Base-by-base conservation (phyloP, 2,113 vertebrate species). In the Prunella himalayana region DNA sequence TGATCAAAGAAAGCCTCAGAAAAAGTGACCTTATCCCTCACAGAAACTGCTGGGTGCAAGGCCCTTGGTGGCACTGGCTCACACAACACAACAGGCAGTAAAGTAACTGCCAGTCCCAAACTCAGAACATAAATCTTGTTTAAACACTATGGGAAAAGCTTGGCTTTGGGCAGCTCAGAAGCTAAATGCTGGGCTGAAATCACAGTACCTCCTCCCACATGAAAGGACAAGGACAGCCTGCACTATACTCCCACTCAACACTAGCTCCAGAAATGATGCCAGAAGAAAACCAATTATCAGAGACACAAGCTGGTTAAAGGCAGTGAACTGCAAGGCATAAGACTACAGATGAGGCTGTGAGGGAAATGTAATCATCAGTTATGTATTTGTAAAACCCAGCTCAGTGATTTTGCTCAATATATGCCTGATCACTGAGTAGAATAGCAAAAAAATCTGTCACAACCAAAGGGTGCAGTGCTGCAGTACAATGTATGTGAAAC, bases 211-310 rank as follows among this genome's bases (percentile, higher is more conserved):
- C 41, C 33, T 95, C 77, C 61, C 54, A 83, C 79, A 73, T 88
- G 47, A 93, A 94, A 89, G 60, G 54, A 92, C 42, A 88, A 80
- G 54, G 91, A 76, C 75, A 91, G 78, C 30, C 84, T 92, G 76
- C 49, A 30, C 39, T 54, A 25, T 59, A 73, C 45, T 91, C 66
- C 37, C 73, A 61, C 71, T 81, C 71, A 71, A 88, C 51, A 37
- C 41, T 78, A 68, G 45, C 42, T 86, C 44, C 54, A 88, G 54
- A 82, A 19, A 64, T 2, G 12, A 79, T 57, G 57, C 41, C 84
- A 80, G 85, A 91, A 73, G 70, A 86, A 97, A 93, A 61, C 45
- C 78, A 95, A 88, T 95, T 95, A 95, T 93, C 63, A 91, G 84
- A 95, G n/a, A 61, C 54, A 87, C 77, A 95, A 0, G 17, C 87